phyloP scores from a whole-genome alignment of 2,888 invertebrate genomes.

The Galerucella nymphaeae region DNA sequence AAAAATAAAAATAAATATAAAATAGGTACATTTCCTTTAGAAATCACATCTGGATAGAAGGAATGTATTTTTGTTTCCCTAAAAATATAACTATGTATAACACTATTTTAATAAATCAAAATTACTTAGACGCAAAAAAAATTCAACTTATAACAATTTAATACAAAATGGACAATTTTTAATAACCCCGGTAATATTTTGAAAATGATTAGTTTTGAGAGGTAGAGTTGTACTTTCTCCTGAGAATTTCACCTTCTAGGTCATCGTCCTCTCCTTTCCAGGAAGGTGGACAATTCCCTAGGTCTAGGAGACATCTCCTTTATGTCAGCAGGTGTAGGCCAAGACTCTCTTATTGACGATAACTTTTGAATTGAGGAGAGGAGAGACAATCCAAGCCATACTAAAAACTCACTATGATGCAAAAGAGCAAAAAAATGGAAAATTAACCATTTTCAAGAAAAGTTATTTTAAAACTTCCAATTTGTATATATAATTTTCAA shows the following conservation, averaged over 20 bases:
- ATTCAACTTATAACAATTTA: conserved; percentile 18
- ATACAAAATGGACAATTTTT: conserved; percentile 31
- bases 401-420: too few relatives aligned
- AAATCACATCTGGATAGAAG: conserved; percentile 40
- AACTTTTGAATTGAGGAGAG: too few relatives aligned
- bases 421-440: too few relatives aligned
- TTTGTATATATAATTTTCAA: neutral
- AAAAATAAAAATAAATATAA: conserved; percentile 53
- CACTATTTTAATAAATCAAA: conserved; percentile 19
- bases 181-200: neutral
- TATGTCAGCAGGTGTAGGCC: too few relatives aligned
- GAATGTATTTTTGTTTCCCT: conserved; percentile 39
- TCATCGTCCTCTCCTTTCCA: too few relatives aligned
- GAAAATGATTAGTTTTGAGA: neutral
- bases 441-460: neutral
- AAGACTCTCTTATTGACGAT: too few relatives aligned
- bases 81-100: conserved; percentile 28
- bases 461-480: neutral
- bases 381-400: too few relatives aligned
- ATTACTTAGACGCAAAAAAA: conserved; percentile 18
- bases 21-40: conserved; percentile 43
- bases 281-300: too few relatives aligned
- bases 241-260: too few relatives aligned
- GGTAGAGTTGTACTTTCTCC: too few relatives aligned
- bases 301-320: too few relatives aligned